Base-by-base conservation (phyloP, 2,888 invertebrate genomes). In the Ligdia adustata region DNA sequence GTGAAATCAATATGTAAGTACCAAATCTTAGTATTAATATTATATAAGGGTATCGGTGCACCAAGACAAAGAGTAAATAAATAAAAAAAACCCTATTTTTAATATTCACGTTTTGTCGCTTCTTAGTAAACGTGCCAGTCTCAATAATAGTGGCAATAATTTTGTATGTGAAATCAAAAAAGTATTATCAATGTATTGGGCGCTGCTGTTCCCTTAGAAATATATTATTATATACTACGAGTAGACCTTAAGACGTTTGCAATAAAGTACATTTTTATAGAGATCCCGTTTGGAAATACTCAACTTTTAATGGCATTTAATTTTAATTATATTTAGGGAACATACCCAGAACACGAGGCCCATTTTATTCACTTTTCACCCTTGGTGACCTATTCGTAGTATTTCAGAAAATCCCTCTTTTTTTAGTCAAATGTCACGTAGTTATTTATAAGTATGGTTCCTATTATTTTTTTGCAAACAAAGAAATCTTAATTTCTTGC, bases 71-170 rank as follows among this genome's bases (percentile, higher is more conserved):
- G 63, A n/a, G n/a, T n/a, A n/a, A n/a, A n/a, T n/a, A n/a, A n/a
- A n/a, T n/a, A n/a, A n/a, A n/a, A n/a, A n/a, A 66, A 66, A 63
- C 69, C 75, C 70, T 86, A 86, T 87, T 86, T 87, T 87, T 85
- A 84, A 82, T 85, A 85, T 71, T 68, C 70, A 74, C 72, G 64
- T 71, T 69, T 66, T 76, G 18, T 40, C 69, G 83, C 82, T 82
- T 79, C 64, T 76, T 66, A 64, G 28, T 43, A 16, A 67, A 64
- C 52, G 70, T 77, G 80, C 76, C 75, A 70, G 70, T 55, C 39
- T 56, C 48, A 65, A 65, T 57, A 68, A 67, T 47, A 48, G 60
- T 69, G 82, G 84, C 85, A 47, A 47, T 47, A 41, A 47, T 40
- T 27, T 22, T 22, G 24, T n/a, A n/a, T n/a, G n/a, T n/a, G n/a